Base-by-base conservation (phyloP, 2,113 vertebrate genomes). In the Oncorhynchus mykiss region DNA sequence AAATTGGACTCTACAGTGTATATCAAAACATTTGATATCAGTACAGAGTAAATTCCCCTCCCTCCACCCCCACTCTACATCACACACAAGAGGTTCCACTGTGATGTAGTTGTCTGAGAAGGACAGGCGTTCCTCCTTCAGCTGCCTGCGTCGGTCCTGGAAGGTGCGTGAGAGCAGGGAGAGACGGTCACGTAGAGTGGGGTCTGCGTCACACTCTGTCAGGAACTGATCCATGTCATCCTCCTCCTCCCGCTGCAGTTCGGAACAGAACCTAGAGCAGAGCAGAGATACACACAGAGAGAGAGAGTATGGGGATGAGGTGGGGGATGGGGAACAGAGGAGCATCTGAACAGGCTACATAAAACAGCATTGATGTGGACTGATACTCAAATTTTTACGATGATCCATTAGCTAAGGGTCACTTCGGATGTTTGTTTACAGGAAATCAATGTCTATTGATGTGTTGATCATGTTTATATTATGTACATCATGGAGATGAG, bases 51-150 rank as follows among this genome's bases (percentile, higher is more conserved):
- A 39, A 18, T 49, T 11, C 3, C 20, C 18, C 6, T n/a, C 70
- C 70, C 70, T 5, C 45, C 9, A 45, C 39, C 39, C 11, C 20
- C 49, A 22, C 4, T n/a, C 4, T 22, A 12, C 31, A 7, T 12
- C 3, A 18, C 91, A 90, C 85, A 97, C 95, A 95, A 88, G 77
- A 0, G 94, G 95, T 54, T 95, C 91, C 5, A 96, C 22, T 0
- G 79, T 87, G 77, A 96, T 93, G 79, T 94, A 51, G 7, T 81
- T 78, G 54, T 84, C 54, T 1, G 82, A 81, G 77, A 94, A 89
- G 31, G 91, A 77, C 87, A 93, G 85, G 31, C 31, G 49, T 6
- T 93, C 88, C 70, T 67, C 80, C 68, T 73, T 85, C 22, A 91
- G 80, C 67, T 81, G 86, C 1, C 64, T 82, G n/a, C 88, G 86